Conservation (phyloP, 2,113 vertebrate genomes). For the Hippolais icterina region DNA sequence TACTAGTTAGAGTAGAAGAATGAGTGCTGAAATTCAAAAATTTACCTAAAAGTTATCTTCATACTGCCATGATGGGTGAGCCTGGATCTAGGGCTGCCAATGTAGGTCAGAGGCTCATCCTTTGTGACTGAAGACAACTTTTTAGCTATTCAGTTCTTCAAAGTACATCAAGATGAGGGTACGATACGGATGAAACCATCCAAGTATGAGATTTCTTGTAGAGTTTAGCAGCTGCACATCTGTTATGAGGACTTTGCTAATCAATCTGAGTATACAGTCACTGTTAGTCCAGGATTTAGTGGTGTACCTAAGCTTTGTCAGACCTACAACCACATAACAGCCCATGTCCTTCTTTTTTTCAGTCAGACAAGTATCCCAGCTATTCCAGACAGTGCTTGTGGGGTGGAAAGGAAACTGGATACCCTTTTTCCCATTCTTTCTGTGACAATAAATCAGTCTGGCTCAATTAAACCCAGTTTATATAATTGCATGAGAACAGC, state of each 20-base stretch:
- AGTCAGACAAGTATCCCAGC: not conserved
- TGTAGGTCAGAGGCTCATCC: not conserved
- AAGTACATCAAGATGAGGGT: not conserved
- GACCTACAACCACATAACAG: not conserved
- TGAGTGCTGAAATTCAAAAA: not conserved
- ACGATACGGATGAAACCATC: not conserved
- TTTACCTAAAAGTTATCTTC: not conserved
- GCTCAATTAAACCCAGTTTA: not conserved
- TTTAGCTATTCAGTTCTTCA: not conserved
- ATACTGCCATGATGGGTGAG: not conserved
- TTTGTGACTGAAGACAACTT: not conserved
- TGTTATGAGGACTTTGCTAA: not conserved
- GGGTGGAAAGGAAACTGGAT: not conserved
- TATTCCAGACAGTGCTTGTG: not conserved
- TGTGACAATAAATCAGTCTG: not conserved
- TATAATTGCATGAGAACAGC: not conserved
- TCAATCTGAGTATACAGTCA: not conserved
- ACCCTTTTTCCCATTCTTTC: not conserved
- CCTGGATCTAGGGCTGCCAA: not conserved
- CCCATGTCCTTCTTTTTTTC: not conserved
- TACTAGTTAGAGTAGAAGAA: not conserved
- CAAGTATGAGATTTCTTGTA: accelerated
- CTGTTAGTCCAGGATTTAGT: not conserved
- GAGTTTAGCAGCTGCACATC: not conserved
- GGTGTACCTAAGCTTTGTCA: not conserved